Evolutionary conservation across 2,113 vertebrate species (phyloP).

Genomic region (Spilogale gracilis): DNA sequence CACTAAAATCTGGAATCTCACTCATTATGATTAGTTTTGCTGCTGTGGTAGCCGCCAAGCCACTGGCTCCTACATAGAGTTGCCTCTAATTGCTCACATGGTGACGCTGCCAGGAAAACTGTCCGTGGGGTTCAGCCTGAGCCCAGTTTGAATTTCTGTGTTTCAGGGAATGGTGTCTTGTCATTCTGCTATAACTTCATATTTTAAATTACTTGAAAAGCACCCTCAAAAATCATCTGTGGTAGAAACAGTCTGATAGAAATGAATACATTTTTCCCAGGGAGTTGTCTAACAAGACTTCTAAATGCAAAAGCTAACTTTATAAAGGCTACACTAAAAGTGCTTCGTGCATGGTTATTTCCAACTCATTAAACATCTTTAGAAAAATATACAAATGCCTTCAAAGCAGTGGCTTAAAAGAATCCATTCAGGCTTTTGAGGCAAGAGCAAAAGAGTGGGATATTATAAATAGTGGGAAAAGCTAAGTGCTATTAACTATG

Average conservation of each 20-base stretch:
- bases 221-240: slow-evolving; percentile 38
- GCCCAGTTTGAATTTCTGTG: slow-evolving; percentile 40
- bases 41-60: not conserved
- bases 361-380: slow-evolving; percentile 76
- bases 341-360: slow-evolving; percentile 74
- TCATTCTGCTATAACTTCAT: slow-evolving; percentile 59
- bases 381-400: slow-evolving; percentile 67
- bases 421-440: slow-evolving; percentile 56
- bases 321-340: slow-evolving; percentile 66
- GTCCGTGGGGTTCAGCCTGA: not conserved
- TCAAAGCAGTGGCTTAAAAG: slow-evolving; percentile 76
- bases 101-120: not conserved
- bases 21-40: slow-evolving; percentile 23
- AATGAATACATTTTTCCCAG: slow-evolving; percentile 57
- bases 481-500: slow-evolving; percentile 28
- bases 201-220: slow-evolving; percentile 72
- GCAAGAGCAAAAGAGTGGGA: slow-evolving; percentile 48
- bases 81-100: not conserved
- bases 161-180: slow-evolving; percentile 5
- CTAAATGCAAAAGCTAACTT: slow-evolving; percentile 69
- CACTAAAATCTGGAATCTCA: slow-evolving; percentile 40
- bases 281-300: slow-evolving; percentile 64
- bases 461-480: slow-evolving; percentile 50
- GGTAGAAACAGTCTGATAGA: slow-evolving; percentile 61
- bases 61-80: not conserved